A percentile compares a stretch with the other conserved stretches of the same genome.
Conservation (phyloP, 2,797 vertebrate genomes). For the Mormyrus proboscirostris region DNA sequence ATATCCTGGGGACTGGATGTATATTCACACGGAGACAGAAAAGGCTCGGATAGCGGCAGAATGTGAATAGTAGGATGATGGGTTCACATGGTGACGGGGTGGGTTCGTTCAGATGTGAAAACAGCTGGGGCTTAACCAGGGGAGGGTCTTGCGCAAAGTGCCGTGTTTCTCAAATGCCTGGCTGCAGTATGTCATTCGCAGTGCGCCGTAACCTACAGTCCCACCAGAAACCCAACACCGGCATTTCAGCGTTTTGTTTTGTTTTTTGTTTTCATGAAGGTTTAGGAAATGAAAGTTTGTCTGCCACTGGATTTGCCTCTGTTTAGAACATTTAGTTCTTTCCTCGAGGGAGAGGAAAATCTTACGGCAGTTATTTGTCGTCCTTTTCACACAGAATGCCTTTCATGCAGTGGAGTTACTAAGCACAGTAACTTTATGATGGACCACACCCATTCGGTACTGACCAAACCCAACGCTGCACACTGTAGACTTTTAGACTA, state of each 20-base stretch:
- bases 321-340: not conserved
- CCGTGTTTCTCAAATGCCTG: conserved; percentile 14
- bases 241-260: not conserved
- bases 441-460: not conserved
- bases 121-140: conserved; percentile 15
- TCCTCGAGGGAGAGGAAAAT: not conserved
- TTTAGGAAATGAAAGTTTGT: not conserved
- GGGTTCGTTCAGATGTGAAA: conserved; percentile 9
- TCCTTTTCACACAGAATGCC: not conserved
- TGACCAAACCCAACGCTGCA: not conserved
- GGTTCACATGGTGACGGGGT: not conserved
- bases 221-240: not conserved
- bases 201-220: not conserved
- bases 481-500: not conserved
- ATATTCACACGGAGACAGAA: not conserved
- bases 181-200: conserved; percentile 13
- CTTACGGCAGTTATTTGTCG: not conserved
- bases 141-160: not conserved
- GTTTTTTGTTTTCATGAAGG: not conserved
- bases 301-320: not conserved
- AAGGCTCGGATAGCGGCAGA: not conserved
- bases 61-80: not conserved
- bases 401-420: not conserved
- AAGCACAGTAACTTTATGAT: not conserved
- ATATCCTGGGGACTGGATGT: not conserved